Evolutionary conservation across 2,888 invertebrate species (phyloP), one percentile per base, ranked within the genome.

Genomic region (Drosophila colorata): DNA sequence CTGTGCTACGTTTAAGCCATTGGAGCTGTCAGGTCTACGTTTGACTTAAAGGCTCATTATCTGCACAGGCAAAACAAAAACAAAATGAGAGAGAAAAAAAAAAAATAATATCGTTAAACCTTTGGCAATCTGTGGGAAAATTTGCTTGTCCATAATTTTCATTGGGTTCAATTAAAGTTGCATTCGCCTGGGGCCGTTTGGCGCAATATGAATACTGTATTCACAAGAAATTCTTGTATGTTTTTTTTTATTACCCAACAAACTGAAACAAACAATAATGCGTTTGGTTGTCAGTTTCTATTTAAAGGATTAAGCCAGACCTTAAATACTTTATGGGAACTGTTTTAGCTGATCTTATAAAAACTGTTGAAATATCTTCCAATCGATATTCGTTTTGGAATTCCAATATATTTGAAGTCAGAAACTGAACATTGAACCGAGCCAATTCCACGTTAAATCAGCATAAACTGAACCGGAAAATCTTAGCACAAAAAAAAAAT

Each of bases 11-110:
- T 83, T 82, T 78, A 82, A 79, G 81, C 79, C 80, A 74, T 77
- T 82, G 71, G 28, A 79, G 80, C 80, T 81, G 83, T 81, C 81
- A 82, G 85, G 68, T 76, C 77, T 79, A 79, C 82, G 81, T 82
- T 85, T 82, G 82, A 85, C 85, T 82, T 81, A 81, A 85, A 82
- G 85, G 82, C 82, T 85, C 82, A 85, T 82, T 85, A 82, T 69
- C 61, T 67, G 47, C 52, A 43, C 67, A 51, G 35, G 18, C 38
- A 46, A 47, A 31, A 48, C n/a, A 53, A 25, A 23, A 47, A 33
- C 57, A 37, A 33, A 14, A 23, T 9, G 40, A 49, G 16, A 40
- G 9, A 28, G 20, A 55, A 43, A 11, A 20, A 49, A 40, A 31
- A 55, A 49, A 44, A 47, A 63, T 52, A 69, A 68, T 72, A 78